Percentiles rank a stretch among this genome's conserved stretches.
phyloP scores from a whole-genome alignment of 2,113 vertebrate genomes.

The Strix uralensis region DNA sequence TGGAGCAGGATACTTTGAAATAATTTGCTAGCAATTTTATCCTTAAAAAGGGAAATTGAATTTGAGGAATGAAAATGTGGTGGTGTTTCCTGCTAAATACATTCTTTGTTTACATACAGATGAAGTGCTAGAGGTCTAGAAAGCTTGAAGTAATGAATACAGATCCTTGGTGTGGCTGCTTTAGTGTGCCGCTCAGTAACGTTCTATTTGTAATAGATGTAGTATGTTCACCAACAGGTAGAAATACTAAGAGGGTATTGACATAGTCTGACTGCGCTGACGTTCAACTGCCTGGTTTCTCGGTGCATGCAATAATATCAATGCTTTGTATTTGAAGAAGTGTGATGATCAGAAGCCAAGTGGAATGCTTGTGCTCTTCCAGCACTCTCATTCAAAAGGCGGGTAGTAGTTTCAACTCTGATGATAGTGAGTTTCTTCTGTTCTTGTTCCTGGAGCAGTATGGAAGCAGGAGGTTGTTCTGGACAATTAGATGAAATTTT shows the following conservation, averaged over 20 bases:
- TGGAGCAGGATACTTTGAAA: neutral
- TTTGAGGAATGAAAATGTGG: neutral
- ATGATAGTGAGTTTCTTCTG: neutral
- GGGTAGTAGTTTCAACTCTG: neutral
- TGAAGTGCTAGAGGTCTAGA: neutral
- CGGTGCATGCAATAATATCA: accelerated
- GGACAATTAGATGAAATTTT: neutral
- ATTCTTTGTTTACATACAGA: neutral
- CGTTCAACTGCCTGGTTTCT: accelerated
- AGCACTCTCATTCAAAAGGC: neutral
- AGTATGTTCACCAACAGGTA: neutral
- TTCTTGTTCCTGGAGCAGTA: neutral
- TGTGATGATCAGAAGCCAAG: neutral
- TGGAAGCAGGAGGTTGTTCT: neutral
- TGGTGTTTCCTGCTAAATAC: neutral
- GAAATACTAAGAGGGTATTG: neutral
- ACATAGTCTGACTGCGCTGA: neutral
- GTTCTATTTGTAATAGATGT: neutral
- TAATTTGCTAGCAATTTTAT: neutral
- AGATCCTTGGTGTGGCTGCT: neutral
- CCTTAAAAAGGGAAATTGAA: neutral
- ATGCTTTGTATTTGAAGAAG: neutral
- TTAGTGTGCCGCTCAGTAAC: neutral
- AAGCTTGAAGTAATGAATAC: neutral
- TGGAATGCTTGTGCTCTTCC: neutral